Percentiles rank a stretch among this genome's conserved stretches.
phyloP scores from a whole-genome alignment of 2,888 invertebrate species.

The Cenopis cana region DNA sequence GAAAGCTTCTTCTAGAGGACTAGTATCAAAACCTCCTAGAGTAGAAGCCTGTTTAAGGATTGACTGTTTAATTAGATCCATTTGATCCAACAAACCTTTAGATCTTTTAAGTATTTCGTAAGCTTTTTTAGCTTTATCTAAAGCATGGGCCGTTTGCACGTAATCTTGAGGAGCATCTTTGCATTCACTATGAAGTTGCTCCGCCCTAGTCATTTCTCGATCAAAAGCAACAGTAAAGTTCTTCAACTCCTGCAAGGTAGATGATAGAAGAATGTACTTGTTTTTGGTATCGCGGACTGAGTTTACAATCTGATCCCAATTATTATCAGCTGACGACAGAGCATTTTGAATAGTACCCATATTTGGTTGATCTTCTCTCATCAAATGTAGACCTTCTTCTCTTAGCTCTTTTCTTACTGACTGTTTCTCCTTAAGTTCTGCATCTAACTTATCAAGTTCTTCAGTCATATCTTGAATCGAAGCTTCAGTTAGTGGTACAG shows the following conservation, averaged over 20 bases:
- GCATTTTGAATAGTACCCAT: constrained; percentile 92
- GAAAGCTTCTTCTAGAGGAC: constrained; percentile 86
- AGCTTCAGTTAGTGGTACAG: constrained; percentile 76
- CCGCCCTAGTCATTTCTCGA: constrained; percentile 88
- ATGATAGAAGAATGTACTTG: constrained; percentile 89
- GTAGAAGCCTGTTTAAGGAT: constrained; percentile 89
- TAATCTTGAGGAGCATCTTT: constrained; percentile 89
- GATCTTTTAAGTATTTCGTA: constrained; percentile 90
- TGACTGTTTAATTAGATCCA: constrained; percentile 90
- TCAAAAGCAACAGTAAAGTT: constrained; percentile 89
- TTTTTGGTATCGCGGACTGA: constrained; percentile 90
- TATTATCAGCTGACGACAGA: constrained; percentile 90
- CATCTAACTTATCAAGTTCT: constrained; percentile 83
- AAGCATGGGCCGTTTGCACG: constrained; percentile 88
- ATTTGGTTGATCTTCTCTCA: constrained; percentile 93
- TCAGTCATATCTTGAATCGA: constrained; percentile 80
- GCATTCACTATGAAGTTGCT: constrained; percentile 86
- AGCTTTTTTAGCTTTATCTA: constrained; percentile 91
- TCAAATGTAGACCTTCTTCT: constrained; percentile 90
- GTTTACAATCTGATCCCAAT: constrained; percentile 92
- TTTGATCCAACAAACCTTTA: constrained; percentile 90
- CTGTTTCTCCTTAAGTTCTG: constrained; percentile 85
- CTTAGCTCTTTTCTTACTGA: constrained; percentile 89
- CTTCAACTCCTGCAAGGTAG: constrained; percentile 90
- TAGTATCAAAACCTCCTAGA: constrained; percentile 87